phyloP scores from a whole-genome alignment of 2,888 invertebrate species.

The Drosophila kokeensis region DNA sequence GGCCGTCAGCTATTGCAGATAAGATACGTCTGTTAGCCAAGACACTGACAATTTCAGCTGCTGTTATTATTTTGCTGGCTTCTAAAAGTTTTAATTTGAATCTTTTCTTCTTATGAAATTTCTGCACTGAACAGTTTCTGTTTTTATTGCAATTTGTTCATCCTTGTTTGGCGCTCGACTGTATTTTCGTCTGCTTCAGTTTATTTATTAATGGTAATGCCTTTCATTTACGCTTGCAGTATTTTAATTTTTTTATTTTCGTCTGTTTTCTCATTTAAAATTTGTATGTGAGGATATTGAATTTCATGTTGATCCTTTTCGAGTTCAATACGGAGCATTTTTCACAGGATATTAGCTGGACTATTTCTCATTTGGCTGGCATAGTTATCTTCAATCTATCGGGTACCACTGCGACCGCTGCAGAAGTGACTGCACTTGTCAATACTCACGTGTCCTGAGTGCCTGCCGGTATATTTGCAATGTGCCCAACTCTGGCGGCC shows the following conservation, averaged over 20 bases:
- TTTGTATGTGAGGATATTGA: not conserved
- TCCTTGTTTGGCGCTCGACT: not conserved
- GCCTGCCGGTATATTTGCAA: conserved; percentile 28
- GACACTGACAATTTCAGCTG: not conserved
- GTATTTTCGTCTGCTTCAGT: not conserved
- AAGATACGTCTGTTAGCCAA: not conserved
- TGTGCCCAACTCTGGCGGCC: conserved; percentile 23
- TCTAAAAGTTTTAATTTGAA: not conserved
- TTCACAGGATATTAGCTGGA: not conserved
- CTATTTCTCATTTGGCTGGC: not conserved
- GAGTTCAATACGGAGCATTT: not conserved
- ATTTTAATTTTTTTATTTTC: not conserved
- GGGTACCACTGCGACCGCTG: not conserved
- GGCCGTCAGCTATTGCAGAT: not conserved
- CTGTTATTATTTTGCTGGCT: not conserved
- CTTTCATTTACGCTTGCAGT: not conserved
- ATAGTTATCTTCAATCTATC: not conserved
- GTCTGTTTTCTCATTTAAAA: not conserved
- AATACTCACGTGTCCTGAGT: conserved; percentile 12
- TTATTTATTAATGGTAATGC: not conserved
- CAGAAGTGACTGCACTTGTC: conserved; percentile 15
- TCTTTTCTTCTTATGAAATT: not conserved
- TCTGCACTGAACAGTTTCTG: not conserved
- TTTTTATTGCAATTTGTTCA: not conserved
- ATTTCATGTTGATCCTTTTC: not conserved